Conservation (phyloP, 2,113 vertebrate species). For the Ammodytes marinus region DNA sequence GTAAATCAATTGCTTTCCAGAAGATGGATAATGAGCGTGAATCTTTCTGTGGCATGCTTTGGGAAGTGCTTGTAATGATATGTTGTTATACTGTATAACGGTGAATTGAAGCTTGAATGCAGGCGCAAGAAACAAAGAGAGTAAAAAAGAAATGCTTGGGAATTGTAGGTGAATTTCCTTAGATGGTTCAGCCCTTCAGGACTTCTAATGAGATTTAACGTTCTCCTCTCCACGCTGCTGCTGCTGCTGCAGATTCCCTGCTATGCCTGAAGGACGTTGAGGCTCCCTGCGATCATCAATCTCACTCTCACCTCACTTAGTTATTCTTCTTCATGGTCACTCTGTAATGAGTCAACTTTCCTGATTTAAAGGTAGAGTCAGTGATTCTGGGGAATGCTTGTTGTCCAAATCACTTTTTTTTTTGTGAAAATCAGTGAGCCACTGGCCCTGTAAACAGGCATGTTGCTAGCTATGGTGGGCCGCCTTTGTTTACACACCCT, state of each 20-base stretch:
- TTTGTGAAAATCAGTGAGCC: no score
- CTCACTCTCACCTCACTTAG: slow-evolving; percentile 29
- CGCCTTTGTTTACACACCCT: no score
- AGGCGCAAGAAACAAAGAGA: not conserved
- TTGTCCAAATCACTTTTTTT: no score
- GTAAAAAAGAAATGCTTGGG: not conserved
- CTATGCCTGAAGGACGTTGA: slow-evolving; percentile 58
- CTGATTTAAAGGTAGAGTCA: no score
- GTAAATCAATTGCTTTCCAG: not conserved
- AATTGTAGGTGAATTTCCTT: slow-evolving; percentile 16
- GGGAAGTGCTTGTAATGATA: not conserved
- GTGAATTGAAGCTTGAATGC: not conserved
- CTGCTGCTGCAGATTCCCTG: slow-evolving; percentile 55
- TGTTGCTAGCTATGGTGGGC: no score
- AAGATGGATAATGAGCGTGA: not conserved
- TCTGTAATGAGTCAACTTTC: slow-evolving; percentile 69
- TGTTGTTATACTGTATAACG: not conserved
- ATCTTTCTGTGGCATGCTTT: not conserved
- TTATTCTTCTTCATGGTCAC: slow-evolving; percentile 44
- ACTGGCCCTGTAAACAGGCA: no score
- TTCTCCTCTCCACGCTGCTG: slow-evolving; percentile 45
- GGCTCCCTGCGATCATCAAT: slow-evolving; percentile 34
- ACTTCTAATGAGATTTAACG: slow-evolving; percentile 60
- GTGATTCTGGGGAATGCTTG: no score
- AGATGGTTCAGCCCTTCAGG: slow-evolving; percentile 51